Evolutionary conservation across 2,113 vertebrate species (phyloP), one percentile per base, ranked within the genome.

Genomic region (Rhea americana): DNA sequence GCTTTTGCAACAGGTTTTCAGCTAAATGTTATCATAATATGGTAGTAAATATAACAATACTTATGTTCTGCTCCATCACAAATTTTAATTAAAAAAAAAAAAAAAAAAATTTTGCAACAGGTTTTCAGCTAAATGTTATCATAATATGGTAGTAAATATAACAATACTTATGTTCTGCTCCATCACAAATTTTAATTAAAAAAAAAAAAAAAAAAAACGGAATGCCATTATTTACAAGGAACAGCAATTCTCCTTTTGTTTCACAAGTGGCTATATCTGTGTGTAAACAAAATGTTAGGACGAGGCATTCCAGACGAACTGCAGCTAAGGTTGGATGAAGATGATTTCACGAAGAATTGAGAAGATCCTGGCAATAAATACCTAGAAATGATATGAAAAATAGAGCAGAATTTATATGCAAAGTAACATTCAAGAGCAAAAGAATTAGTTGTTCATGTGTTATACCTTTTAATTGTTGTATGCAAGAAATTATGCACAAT

Each of bases 351-450:
- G 97, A 99, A 98, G 98, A 99, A 98, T 95, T 99, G 98, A 96
- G 98, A 98, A 96, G 98, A 98, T 97, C 99, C 98, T 98, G 99
- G 98, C 97, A 99, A 98, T 97, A 99, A 98, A 98, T 98, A 99
- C 98, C 99, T 99, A 98, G 81, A 97, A 98, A 97, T 97, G 84
- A 96, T 55, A 95, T 86, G 79, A 82, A 88, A 97, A 96, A 97
- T 78, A 97, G n/a, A 90, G 75, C 85, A 93, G 78, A 92, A 75
- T 89, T 95, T 95, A 95, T 20, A 94, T 93, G 48, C 63, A 93
- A 93, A 68, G 55, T 53, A 93, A 83, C 21, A 96, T 59, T 88
- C 76, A 85, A 87, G 11, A 50, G 30, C 28, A 90, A 90, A 87
- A 48, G 5, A 66, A 28, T 43, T 88, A 74, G 21, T 32, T 83